Conservation (phyloP, 2,888 invertebrate genomes). For the Melanophora roralis region DNA sequence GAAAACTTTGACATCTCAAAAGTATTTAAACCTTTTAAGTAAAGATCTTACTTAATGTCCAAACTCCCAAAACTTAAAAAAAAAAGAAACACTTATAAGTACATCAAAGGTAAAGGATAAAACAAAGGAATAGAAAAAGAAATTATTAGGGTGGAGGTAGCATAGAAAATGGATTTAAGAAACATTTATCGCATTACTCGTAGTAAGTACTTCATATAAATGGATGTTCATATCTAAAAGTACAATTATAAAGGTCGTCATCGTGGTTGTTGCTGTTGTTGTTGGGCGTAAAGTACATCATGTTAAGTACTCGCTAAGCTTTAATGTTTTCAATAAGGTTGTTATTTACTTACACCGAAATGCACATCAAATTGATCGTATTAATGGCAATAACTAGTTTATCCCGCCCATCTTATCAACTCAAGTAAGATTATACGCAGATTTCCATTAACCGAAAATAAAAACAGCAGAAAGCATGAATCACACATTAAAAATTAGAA, state of each 20-base stretch:
- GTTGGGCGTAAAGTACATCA: slow-evolving; percentile 17
- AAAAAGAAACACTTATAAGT: slow-evolving; percentile 45
- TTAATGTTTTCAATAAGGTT: slow-evolving; percentile 72
- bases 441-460: slow-evolving; percentile 72
- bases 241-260: background rate
- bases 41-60: slow-evolving; percentile 52
- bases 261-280: slow-evolving; percentile 1
- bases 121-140: slow-evolving; percentile 17
- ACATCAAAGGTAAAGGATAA: slow-evolving; percentile 57
- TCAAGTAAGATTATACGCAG: slow-evolving; percentile 75
- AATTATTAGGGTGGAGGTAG: background rate
- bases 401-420: slow-evolving; percentile 77
- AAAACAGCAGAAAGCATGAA: slow-evolving; percentile 61
- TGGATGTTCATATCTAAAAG: background rate
- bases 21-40: slow-evolving; percentile 57
- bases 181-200: slow-evolving; percentile 37
- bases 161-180: slow-evolving; percentile 30
- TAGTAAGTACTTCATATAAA: too few relatives aligned
- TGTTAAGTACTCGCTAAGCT: slow-evolving; percentile 60
- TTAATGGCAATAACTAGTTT: slow-evolving; percentile 77
- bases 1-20: slow-evolving; percentile 46
- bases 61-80: slow-evolving; percentile 31
- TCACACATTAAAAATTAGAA: slow-evolving; percentile 54
- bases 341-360: slow-evolving; percentile 75
- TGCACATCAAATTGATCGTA: slow-evolving; percentile 78